Base-by-base conservation (phyloP, 2,888 invertebrate species). In the Ennomos erosarius region DNA sequence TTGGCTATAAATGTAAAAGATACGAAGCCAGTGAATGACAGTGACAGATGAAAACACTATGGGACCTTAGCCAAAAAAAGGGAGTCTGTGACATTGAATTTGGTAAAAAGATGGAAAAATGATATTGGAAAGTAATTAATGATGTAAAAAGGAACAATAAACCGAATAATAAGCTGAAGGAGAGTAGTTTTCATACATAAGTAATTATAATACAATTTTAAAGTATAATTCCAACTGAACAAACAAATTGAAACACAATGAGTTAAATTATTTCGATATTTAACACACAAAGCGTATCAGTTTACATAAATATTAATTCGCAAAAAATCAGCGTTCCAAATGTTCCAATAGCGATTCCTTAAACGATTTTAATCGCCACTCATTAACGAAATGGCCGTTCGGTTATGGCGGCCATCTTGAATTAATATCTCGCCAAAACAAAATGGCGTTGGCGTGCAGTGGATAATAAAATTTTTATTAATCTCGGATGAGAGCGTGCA, bases 391-490 rank as follows among this genome's bases (percentile, higher is more conserved):
- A 85, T 85, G 75, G 82, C 81, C 76, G 72, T 79, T 82, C 85
- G 84, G 84, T 86, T 84, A 82, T 73, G 77, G 70, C 69, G 65
- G 84, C 88, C 90, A 90, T 90, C 83, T 91, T 90, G 88, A 87
- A 90, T 90, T 90, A 85, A 88, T 90, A 87, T 79, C 75, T 72
- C 83, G 73, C 78, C 79, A 85, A 84, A 86, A 64, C 88, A 88
- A 90, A 84, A 89, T 90, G 89, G 88, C 82, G 74, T 63, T 4
- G 37, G 36, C 58, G 59, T 67, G 68, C 70, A 74, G 69, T 65
- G 73, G 74, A 82, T 81, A 81, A 82, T 88, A 87, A 85, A 84
- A 78, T 45, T 80, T 83, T 83, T 88, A 85, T 88, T 84, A 85
- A 85, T 84, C 80, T 80, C 76, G 65, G 78, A 81, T 78, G 79